A percentile compares a stretch with the other conserved stretches of the same genome.
Evolutionary conservation across 1,140 invertebrate species (phyloP).

Genomic region (Drosophila arawakana): DNA sequence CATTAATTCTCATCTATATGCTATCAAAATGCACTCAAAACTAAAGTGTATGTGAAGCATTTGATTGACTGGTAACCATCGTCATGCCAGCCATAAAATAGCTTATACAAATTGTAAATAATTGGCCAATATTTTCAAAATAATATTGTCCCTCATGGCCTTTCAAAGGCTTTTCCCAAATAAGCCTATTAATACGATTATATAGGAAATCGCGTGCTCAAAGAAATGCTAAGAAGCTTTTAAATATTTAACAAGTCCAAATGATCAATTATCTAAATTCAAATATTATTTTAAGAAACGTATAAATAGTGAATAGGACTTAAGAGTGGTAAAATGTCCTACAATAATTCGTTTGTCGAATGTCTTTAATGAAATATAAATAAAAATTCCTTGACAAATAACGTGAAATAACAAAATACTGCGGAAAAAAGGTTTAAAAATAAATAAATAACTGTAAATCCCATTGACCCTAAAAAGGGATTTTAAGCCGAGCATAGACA

Average conservation of each 20-base stretch:
- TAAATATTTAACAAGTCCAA: slow-evolving; percentile 1
- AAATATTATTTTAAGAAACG: neutral
- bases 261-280: slow-evolving; percentile 1
- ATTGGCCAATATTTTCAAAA: slow-evolving; percentile 12
- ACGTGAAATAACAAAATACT: neutral
- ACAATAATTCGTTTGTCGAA: neutral
- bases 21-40: slow-evolving; percentile 16
- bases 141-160: neutral
- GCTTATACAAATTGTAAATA: slow-evolving; percentile 10
- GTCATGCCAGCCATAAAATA: slow-evolving; percentile 6
- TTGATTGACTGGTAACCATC: slow-evolving; percentile 3
- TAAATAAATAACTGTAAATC: neutral
- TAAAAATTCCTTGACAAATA: too few relatives aligned
- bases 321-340: too few relatives aligned
- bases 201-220: neutral
- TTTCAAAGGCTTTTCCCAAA: too few relatives aligned
- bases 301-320: too few relatives aligned
- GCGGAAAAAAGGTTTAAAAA: slow-evolving; percentile 9
- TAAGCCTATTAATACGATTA: slow-evolving; percentile 1
- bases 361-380: neutral
- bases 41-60: neutral
- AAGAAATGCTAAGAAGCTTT: slow-evolving; percentile 1
- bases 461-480: slow-evolving; percentile 6
- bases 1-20: slow-evolving; percentile 24
- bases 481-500: neutral